These are phyloP conservation scores for Barnardius zonarius DNA, from an alignment of 2,113 vertebrate genomes.

Conservation along the genomic window DNA sequence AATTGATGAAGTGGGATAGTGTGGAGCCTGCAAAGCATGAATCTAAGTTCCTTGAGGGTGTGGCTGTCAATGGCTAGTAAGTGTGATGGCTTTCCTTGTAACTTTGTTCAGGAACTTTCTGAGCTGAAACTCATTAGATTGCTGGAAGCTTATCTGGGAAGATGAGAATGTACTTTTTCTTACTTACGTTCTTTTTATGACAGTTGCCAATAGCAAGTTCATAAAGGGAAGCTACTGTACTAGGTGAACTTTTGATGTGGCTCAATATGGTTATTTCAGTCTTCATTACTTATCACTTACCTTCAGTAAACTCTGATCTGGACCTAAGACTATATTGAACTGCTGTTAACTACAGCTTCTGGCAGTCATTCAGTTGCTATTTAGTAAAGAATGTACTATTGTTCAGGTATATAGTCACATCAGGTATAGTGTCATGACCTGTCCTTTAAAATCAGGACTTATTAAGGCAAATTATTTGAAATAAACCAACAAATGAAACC, in stretches of 20 bases:
- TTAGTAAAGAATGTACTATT: not conserved
- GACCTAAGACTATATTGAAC: not conserved
- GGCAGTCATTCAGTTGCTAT: not conserved
- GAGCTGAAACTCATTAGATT: not conserved
- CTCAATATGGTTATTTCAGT: not conserved
- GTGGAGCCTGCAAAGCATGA: not conserved
- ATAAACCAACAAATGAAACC: not conserved
- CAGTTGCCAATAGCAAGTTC: not conserved
- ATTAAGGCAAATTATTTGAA: not conserved
- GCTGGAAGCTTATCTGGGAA: not conserved
- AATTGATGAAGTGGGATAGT: not conserved
- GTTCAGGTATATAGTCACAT: not conserved
- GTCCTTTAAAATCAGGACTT: not conserved
- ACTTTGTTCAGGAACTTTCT: not conserved
- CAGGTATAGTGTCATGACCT: not conserved
- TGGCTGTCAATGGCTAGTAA: not conserved
- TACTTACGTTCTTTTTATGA: not conserved
- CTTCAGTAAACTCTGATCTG: not conserved
- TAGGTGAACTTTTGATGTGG: not conserved
- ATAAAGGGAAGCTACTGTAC: not conserved
- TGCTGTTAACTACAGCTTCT: not conserved
- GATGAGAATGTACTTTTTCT: not conserved
- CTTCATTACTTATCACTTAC: not conserved
- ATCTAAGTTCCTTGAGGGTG: not conserved
- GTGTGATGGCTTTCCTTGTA: not conserved